Conservation (phyloP, 2,888 invertebrate species). For the Tenthredo mesomela region DNA sequence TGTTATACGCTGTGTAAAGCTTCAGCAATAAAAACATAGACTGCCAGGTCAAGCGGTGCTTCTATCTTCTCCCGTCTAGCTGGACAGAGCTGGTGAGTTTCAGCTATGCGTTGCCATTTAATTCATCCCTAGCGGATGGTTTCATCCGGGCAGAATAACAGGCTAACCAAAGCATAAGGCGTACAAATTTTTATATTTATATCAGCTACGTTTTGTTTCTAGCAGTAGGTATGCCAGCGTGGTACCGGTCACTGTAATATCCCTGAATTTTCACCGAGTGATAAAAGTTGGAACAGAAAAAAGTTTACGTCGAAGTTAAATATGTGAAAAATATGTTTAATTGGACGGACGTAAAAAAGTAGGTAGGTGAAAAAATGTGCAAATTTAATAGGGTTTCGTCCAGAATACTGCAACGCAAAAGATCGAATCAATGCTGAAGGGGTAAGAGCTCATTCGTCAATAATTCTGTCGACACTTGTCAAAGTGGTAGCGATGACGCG, state of each 20-base stretch:
- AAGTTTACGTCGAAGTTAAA: neutral
- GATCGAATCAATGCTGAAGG: neutral
- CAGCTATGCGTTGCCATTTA: conserved; percentile 32
- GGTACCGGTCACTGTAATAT: neutral
- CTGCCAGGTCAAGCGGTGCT: conserved; percentile 40
- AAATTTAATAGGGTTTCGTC: neutral
- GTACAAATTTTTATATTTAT: conserved; percentile 7
- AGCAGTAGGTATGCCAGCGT: neutral
- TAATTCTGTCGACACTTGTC: conserved; percentile 11
- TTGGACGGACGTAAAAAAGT: neutral
- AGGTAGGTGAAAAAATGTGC: neutral
- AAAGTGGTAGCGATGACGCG: neutral
- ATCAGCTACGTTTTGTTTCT: neutral
- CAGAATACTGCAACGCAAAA: neutral
- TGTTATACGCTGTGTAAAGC: conserved; percentile 27
- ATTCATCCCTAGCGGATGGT: conserved; percentile 41
- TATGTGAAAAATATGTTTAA: neutral
- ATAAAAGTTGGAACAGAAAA: neutral
- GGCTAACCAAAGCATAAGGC: conserved; percentile 2
- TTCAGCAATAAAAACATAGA: conserved; percentile 39
- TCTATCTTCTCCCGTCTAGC: conserved; percentile 33
- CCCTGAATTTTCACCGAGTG: neutral
- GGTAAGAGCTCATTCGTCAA: neutral
- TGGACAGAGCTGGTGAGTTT: conserved; percentile 2
- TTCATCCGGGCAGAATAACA: neutral